Base-by-base conservation (phyloP, 2,113 vertebrate genomes). In the Ceyx melanurus region DNA sequence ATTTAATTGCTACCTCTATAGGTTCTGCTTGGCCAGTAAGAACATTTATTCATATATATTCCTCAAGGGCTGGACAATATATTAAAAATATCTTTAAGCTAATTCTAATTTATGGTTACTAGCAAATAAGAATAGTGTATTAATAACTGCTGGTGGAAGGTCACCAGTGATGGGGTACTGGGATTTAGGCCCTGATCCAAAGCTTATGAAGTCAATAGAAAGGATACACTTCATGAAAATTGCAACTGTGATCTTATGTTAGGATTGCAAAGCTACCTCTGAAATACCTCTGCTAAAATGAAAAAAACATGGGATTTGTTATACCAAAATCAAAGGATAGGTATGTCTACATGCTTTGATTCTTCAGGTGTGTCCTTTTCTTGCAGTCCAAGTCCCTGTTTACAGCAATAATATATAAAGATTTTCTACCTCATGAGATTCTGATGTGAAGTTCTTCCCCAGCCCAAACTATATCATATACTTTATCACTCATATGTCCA, bases 1-100 rank as follows among this genome's bases (percentile, higher is more conserved):
- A 94, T 89, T 92, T 97, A 95, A 92, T 93, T 93, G 77, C 85
- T 96, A 58, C 29, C 40, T 92, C 71, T 67, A 70, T 82, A 92
- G 48, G 56, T 92, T 90, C 53, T 90, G 28, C 76, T 93, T 91
- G 50, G 67, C 80, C 80, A 89, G 50, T 15, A 81, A 50, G 43
- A 76, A 76, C 35, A 76, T 88, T 94, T 93, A 37, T 87, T 83
- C 60, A 81, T 54, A n/a, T 13, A 71, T 45, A 91, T 81, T 87
- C 64, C 54, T 86, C 67, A 78, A 13, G 57, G 37, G 25, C 21
- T 85, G 46, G 67, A 51, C 9, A 75, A 92, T 72, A 81, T 80
- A 92, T 89, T 91, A 91, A 56, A 91, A 88, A 81, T 65, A 20
- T 81, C 13, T 75, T 85, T 46, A 72, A 71, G 20, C 15, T 92